Evolutionary conservation across 53 echinoderm and acorn worm species (phyloP), one percentile per base, ranked within the genome.

Genomic region (Paracentrotus lividus): DNA sequence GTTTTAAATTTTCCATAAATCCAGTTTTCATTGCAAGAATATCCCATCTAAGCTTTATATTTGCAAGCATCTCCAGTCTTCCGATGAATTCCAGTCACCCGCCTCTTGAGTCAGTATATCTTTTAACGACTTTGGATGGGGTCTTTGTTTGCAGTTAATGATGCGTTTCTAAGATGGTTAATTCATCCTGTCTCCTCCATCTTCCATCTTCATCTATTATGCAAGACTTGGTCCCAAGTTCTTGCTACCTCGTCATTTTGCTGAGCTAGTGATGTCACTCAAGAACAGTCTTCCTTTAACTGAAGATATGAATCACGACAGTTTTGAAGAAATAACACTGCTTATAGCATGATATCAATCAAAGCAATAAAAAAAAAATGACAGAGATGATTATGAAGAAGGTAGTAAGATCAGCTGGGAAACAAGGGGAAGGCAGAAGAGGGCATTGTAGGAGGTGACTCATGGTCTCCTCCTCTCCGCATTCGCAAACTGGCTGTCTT

Each of bases 121-220:
- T 38, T 72, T 12, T 72, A 72, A 72, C 20, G 32, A 72, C 18
- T 72, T 21, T 15, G 40, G 72, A 72, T 21, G 32, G 36, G 2
- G 10, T 72, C 72, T 72, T 72, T 72, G 72, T 72, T 72, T 72
- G 72, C 36, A 18, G 36, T 72, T 72, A 72, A 72, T 72, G 72
- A 72, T 72, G 72, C 72, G 72, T 72, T 72, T 18, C 72, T 72
- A 72, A 72, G 72, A 72, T 40, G 72, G 36, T 72, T 72, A 72
- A 72, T 72, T 72, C 72, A 72, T 72, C 72, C 40, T 10, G 38
- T 72, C 32, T 72, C 72, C 40, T 72, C 72, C 40, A 20, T 72
- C 72, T 36, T 72, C 72, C 36, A 72, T 72, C 72, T 10, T 72
- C 72, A 72, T 72, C 21, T 72, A 72, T 72, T 16, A 72, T 72